Conservation (phyloP, 2,113 vertebrate genomes). For the Tonatia bakeri region DNA sequence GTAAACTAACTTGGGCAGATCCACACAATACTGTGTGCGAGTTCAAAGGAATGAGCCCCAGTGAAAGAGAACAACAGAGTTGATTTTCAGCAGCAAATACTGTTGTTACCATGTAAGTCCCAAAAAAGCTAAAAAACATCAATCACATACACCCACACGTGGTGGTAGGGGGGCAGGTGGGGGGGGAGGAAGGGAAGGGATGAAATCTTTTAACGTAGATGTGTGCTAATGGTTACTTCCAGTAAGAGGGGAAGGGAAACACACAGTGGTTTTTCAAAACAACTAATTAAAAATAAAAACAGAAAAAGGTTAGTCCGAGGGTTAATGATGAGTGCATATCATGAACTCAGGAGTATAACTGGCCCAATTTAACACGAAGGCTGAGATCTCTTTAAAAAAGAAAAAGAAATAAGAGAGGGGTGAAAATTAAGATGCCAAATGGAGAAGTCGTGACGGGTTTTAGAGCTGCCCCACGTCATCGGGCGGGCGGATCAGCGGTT, state of each 20-base stretch:
- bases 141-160: background rate
- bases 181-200: background rate
- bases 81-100: background rate
- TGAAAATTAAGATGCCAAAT: background rate
- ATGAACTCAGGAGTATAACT: background rate
- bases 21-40: background rate
- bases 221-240: background rate
- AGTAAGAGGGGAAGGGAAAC: background rate
- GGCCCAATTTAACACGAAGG: background rate
- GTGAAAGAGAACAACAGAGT: background rate
- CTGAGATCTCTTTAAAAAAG: background rate
- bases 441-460: background rate
- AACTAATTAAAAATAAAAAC: background rate
- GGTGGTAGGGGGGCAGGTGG: background rate
- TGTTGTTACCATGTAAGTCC: background rate
- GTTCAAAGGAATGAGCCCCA: background rate
- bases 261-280: background rate
- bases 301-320: background rate
- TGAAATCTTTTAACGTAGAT: background rate
- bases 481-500: background rate
- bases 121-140: background rate
- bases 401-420: rapidly evolving
- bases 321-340: background rate
- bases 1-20: background rate
- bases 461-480: background rate